These are phyloP conservation scores for Sander lucioperca DNA, from an alignment of 2,113 vertebrate genomes.

Conservation along the genomic window DNA sequence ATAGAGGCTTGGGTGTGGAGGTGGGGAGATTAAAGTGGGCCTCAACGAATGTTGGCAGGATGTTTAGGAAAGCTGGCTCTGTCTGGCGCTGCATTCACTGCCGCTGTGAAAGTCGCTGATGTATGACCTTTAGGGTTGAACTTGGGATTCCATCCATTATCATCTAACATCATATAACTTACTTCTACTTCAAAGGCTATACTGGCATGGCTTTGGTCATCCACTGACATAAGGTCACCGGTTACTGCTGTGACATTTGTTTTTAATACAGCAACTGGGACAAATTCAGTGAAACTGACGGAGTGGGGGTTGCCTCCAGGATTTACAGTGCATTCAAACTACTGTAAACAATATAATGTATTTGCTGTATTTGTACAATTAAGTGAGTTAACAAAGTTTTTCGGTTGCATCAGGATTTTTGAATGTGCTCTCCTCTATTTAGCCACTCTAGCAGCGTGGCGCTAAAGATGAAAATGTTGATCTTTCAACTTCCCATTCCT, in stretches of 20 bases:
- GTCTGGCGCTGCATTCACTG: conserved; percentile 35
- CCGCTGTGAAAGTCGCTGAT: conserved; percentile 11
- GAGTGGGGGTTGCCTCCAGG: not conserved
- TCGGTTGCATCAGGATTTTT: too few species aligned
- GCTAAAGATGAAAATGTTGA: not conserved
- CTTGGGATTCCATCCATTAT: conserved; percentile 35
- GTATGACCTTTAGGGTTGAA: conserved; percentile 31
- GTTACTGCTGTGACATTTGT: conserved; percentile 8
- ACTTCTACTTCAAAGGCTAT: conserved; percentile 18
- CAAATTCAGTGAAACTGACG: not conserved
- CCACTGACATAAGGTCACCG: conserved; percentile 1
- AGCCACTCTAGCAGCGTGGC: not conserved
- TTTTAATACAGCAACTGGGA: conserved; percentile 6
- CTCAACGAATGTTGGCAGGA: conserved; percentile 54
- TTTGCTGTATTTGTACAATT: not conserved
- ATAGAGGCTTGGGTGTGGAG: conserved; percentile 24
- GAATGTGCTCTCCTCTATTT: not conserved
- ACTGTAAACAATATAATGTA: not conserved
- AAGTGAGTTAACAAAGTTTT: not conserved
- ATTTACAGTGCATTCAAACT: not conserved
- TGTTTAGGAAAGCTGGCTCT: conserved; percentile 61
- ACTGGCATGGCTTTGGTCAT: conserved; percentile 30
- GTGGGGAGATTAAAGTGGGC: conserved; percentile 55
- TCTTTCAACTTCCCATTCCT: not conserved
- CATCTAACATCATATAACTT: conserved; percentile 34